phyloP scores from a whole-genome alignment of 92 coral and sea anemone species.

The Heteractis magnifica region DNA sequence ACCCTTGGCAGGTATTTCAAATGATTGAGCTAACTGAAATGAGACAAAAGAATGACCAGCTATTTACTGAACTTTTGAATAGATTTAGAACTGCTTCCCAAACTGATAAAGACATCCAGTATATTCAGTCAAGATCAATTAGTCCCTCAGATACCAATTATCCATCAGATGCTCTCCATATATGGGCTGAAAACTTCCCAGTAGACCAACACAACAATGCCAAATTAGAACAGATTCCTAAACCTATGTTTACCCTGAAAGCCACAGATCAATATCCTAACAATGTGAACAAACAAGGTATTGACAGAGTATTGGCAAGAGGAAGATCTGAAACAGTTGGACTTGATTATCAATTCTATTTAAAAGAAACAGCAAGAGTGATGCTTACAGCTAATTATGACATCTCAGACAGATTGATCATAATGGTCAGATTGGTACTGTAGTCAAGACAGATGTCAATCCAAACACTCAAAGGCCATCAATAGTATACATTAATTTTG shows the following conservation, averaged over 20 bases:
- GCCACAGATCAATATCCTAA: slow-evolving; percentile 26
- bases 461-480: slow-evolving; percentile 36
- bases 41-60: slow-evolving; percentile 54
- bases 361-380: slow-evolving; percentile 15
- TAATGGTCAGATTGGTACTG: slow-evolving; percentile 74
- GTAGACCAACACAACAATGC: slow-evolving; percentile 27
- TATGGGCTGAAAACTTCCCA: slow-evolving; percentile 65
- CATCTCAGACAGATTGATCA: slow-evolving; percentile 30
- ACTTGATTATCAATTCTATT: slow-evolving; percentile 14
- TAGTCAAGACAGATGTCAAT: slow-evolving; percentile 32
- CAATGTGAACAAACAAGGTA: slow-evolving; percentile 6
- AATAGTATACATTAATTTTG: slow-evolving; percentile 62
- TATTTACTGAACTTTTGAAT: no score
- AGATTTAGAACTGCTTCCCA: no score
- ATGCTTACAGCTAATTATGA: no score
- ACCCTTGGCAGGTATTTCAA: no score
- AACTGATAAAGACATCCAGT: no score
- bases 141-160: slow-evolving; percentile 21
- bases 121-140: slow-evolving; percentile 44
- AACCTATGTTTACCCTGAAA: slow-evolving; percentile 13
- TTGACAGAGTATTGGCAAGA: no score
- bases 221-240: slow-evolving; percentile 17
- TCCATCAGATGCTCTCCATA: no score
- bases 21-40: slow-evolving; percentile 32
- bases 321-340: no score